Conservation (phyloP, 2,888 invertebrate species). For the Tenodera sinensis region DNA sequence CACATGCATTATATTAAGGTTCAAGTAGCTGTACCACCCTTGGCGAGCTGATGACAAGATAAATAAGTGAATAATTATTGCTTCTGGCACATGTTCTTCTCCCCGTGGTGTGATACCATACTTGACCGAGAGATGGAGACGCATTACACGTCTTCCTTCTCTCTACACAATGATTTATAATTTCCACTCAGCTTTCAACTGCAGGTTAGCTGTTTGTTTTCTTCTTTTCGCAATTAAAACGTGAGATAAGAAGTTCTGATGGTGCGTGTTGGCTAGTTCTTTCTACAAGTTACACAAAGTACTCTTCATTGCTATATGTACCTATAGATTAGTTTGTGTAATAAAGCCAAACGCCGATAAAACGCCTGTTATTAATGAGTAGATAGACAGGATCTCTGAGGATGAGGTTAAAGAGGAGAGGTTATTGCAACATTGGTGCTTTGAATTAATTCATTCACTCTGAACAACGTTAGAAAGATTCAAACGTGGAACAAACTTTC, state of each 20-base stretch:
- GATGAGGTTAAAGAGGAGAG: no score
- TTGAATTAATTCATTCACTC: no score
- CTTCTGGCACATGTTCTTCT: slow-evolving; percentile 10
- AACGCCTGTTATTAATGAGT: no score
- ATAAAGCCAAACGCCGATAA: no score
- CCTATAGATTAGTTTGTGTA: no score
- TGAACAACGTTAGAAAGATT: no score
- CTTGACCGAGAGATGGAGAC: neutral
- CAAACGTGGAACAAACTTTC: no score
- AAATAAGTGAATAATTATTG: slow-evolving; percentile 26
- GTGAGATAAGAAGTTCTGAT: neutral
- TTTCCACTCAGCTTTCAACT: neutral
- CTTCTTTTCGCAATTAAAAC: neutral
- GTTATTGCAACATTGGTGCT: no score
- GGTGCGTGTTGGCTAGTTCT: no score
- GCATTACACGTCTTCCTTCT: neutral
- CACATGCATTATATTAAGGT: neutral
- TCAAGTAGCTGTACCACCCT: neutral
- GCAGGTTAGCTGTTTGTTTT: neutral
- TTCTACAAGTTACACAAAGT: no score
- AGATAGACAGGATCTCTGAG: no score
- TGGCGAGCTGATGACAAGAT: slow-evolving; percentile 21
- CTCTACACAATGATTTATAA: neutral
- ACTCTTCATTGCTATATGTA: no score
- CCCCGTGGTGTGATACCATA: neutral